phyloP scores from a whole-genome alignment of 2,888 invertebrate genomes.

The Cephus sareptanus region DNA sequence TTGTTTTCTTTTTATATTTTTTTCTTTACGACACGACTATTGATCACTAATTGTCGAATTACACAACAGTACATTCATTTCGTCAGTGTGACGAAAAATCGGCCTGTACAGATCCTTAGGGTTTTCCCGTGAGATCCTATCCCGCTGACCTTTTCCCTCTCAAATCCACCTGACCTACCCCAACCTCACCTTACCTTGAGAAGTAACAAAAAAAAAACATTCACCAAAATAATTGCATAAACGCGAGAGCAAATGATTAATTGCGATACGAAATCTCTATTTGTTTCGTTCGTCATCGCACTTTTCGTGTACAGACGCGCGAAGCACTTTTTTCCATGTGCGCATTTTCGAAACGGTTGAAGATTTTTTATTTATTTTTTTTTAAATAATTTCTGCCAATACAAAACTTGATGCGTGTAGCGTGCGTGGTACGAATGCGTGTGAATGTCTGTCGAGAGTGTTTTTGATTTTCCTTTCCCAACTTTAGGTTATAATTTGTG shows the following conservation, averaged over 20 bases:
- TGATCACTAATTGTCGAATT: not conserved
- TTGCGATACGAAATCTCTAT: not conserved
- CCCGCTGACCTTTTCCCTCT: not conserved
- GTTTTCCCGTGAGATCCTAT: not conserved
- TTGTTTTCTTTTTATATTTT: constrained; percentile 29
- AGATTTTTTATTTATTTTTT: not conserved
- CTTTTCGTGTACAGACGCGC: not conserved
- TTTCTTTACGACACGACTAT: constrained; percentile 13
- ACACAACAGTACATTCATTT: not conserved
- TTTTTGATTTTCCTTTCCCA: not conserved
- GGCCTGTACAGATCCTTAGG: not conserved
- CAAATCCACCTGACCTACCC: not conserved
- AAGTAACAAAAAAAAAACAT: not conserved
- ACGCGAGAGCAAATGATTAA: not conserved
- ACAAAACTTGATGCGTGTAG: not conserved
- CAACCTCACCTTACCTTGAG: not conserved
- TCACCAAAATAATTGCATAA: not conserved
- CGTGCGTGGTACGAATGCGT: not conserved
- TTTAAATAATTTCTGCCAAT: not conserved
- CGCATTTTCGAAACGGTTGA: not conserved
- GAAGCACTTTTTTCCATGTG: not conserved
- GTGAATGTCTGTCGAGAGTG: not conserved
- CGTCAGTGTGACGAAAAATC: not conserved
- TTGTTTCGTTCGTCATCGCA: not conserved
- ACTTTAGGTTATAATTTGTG: not conserved